These are phyloP conservation scores for Ctenicera cuprea DNA, from an alignment of 2,888 invertebrate genomes.

Conservation along the genomic window DNA sequence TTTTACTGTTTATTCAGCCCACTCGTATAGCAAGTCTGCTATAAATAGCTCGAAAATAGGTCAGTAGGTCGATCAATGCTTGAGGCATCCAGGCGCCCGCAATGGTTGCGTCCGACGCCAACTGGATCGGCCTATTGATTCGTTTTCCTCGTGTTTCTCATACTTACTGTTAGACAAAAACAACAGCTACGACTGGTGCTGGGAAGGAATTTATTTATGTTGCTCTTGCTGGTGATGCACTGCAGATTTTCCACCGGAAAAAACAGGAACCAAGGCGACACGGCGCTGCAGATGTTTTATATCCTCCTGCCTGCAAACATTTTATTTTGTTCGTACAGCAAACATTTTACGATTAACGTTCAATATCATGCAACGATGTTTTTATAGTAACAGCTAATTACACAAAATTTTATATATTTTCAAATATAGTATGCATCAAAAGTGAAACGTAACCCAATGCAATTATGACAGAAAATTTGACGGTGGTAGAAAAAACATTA, in stretches of 20 bases:
- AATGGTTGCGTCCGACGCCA: constrained; percentile 59
- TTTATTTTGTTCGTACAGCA: neutral
- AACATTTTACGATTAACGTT: too few relatives aligned
- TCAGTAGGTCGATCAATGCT: constrained; percentile 63
- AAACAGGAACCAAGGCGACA: constrained; percentile 11
- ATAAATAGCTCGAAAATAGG: constrained; percentile 59
- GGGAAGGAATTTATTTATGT: constrained; percentile 42
- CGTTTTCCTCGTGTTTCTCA: constrained; percentile 40
- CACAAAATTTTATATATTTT: too few relatives aligned
- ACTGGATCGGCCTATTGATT: constrained; percentile 60
- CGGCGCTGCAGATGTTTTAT: constrained; percentile 16
- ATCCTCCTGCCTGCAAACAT: neutral
- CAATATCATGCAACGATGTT: too few relatives aligned
- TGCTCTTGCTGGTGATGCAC: constrained; percentile 47
- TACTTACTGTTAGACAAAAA: constrained; percentile 38
- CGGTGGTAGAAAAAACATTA: too few relatives aligned
- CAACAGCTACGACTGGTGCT: constrained; percentile 13
- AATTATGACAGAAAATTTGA: too few relatives aligned
- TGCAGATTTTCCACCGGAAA: constrained; percentile 43
- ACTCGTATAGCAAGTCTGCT: constrained; percentile 52
- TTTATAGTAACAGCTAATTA: too few relatives aligned
- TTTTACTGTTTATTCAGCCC: constrained; percentile 48
- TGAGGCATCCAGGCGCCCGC: constrained; percentile 61
- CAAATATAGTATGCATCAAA: too few relatives aligned
- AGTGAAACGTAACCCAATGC: too few relatives aligned